Evolutionary conservation across 1,140 invertebrate species (phyloP), one percentile per base, ranked within the genome.

Genomic region (Drosophila bifasciata): DNA sequence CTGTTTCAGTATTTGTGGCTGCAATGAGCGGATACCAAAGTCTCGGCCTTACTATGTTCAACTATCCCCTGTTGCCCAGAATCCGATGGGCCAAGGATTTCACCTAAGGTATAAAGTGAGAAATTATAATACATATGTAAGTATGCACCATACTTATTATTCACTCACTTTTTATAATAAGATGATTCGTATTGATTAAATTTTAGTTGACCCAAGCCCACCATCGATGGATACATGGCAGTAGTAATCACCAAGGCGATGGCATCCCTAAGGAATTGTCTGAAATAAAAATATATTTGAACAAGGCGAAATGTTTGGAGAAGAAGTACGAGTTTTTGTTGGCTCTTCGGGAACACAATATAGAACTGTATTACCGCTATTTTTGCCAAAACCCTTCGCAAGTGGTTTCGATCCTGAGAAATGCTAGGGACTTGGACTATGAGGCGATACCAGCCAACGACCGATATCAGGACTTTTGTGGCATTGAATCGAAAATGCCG

Each of bases 331-430:
- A 51, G 1, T 51, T 11, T 51, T 51, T 70, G 36, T 7, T 46
- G 5, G 3, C 17, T 2, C 5, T 69, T 5, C 52, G 40, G 0
- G 41, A 57, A 8, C n/a, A 5, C 2, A 23, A 70, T 63, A 8
- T 17, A 7, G 40, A 56, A 28, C 8, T 70, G 5, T 58, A 64
- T 43, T 46, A 64, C 13, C 32, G 25, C 32, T 70, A 58, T 19
- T 11, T 64, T 40, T 48, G 17, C 13, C 9, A 48, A n/a, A 58
- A 48, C 32, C 3, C 9, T 2, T 1, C 17, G 5, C 32, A 71
- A 43, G 9, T 53, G 3, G n/a, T 66, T 13, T 40, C 51, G 8
- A 11, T 66, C n/a, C 5, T 66, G 32, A 36, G 11, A 3, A 16
- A 8, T 43, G 23, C 36, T 1, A 13, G 32, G 4, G 11, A 4